Evolutionary conservation across 2,797 vertebrate species (phyloP).

Genomic region (Tadarida brasiliensis): DNA sequence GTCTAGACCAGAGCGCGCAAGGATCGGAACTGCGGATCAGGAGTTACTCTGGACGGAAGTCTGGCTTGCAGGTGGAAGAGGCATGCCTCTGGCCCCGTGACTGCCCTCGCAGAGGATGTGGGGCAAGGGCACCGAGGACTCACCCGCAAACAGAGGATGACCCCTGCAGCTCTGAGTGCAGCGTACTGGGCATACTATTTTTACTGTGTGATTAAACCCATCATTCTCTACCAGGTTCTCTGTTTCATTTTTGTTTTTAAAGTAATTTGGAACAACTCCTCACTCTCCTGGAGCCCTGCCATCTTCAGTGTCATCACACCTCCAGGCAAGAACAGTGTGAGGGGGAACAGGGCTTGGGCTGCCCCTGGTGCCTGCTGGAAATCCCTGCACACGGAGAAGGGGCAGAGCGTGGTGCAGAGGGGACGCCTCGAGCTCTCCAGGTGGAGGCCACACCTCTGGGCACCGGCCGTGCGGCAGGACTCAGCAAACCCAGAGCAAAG

Average conservation of each 20-base stretch:
- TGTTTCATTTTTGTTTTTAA: conserved; percentile 12
- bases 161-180: neutral
- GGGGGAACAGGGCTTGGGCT: neutral
- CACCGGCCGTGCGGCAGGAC: neutral
- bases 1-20: neutral
- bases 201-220: conserved; percentile 23
- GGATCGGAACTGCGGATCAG: neutral
- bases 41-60: neutral
- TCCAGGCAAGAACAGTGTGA: neutral
- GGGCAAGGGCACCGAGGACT: neutral
- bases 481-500: neutral
- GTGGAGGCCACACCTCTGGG: neutral
- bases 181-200: neutral
- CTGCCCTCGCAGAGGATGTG: neutral
- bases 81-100: neutral
- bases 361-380: neutral
- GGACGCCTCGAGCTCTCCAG: neutral
- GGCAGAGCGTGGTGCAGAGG: rapidly evolving
- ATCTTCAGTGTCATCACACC: neutral
- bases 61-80: neutral
- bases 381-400: neutral
- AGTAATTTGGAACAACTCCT: neutral
- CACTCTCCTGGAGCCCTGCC: conserved; percentile 6
- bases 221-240: neutral
- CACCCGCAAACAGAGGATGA: neutral